Conservation (phyloP, 2,888 invertebrate species). For the Smittia sp. region DNA sequence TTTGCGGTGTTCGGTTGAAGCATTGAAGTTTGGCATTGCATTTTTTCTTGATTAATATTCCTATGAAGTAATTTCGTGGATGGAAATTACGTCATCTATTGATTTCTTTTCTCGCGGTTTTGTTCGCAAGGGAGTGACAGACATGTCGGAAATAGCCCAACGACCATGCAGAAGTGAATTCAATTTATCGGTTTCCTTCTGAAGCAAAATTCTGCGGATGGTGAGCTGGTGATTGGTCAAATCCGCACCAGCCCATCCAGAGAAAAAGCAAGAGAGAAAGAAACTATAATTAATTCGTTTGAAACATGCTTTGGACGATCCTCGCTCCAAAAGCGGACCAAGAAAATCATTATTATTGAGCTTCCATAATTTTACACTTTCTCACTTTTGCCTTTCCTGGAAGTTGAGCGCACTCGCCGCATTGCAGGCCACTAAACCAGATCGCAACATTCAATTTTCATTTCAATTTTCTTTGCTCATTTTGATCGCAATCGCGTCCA, state of each 20-base stretch:
- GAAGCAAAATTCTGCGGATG: not conserved
- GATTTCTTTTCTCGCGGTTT: too few relatives aligned
- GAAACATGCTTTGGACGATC: not conserved
- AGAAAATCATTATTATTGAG: conserved; percentile 18
- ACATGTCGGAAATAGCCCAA: too few relatives aligned
- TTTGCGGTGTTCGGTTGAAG: not conserved
- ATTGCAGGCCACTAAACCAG: conserved; percentile 37
- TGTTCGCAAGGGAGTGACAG: too few relatives aligned
- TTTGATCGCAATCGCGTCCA: not conserved
- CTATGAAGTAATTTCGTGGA: not conserved
- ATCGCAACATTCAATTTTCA: conserved; percentile 13
- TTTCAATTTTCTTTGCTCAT: conserved; percentile 14
- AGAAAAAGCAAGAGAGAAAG: not conserved
- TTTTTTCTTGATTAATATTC: not conserved
- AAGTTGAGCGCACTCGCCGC: conserved; percentile 1
- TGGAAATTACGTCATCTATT: too few relatives aligned
- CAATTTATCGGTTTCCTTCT: not conserved
- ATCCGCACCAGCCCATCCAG: not conserved
- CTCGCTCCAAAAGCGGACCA: not conserved
- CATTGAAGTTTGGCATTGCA: not conserved
- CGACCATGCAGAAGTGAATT: too few relatives aligned
- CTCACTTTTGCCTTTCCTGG: conserved; percentile 35
- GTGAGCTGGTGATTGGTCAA: conserved; percentile 1
- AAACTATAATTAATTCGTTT: not conserved
- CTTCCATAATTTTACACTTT: conserved; percentile 27